phyloP scores from a whole-genome alignment of 2,113 vertebrate species.

The Protobothrops flavoviridis region DNA sequence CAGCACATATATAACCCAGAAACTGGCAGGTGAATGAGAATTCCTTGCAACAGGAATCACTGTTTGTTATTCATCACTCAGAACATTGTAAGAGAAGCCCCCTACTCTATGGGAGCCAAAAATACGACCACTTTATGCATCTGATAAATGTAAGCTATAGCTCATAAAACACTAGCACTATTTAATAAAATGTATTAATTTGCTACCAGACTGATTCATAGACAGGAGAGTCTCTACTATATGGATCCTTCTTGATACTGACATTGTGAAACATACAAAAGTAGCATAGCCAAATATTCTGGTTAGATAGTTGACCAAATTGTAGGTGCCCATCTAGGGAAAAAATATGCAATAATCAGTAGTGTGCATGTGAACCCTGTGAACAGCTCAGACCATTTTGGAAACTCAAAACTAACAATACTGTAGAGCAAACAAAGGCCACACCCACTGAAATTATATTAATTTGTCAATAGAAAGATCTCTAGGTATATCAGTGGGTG shows the following conservation, averaged over 20 bases:
- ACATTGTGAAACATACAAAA: neutral
- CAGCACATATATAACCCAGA: neutral
- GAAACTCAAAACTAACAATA: neutral
- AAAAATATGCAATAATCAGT: neutral
- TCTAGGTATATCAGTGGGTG: neutral
- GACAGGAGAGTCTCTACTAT: too few species aligned
- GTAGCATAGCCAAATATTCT: neutral
- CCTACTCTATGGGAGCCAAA: neutral
- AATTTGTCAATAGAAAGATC: neutral
- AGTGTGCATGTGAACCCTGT: too few species aligned
- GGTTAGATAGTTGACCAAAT: neutral
- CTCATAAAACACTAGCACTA: neutral
- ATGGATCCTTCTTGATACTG: neutral
- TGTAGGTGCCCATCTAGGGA: too few species aligned
- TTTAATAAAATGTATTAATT: neutral
- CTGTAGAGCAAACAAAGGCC: too few species aligned
- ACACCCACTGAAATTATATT: neutral
- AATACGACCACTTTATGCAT: neutral
- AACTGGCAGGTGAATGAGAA: neutral
- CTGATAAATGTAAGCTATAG: neutral
- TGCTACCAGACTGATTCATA: neutral
- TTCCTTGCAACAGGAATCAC: neutral
- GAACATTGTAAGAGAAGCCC: neutral
- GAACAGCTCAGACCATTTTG: neutral
- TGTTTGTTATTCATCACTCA: neutral